These are phyloP conservation scores for Diorhabda sublineata DNA, from an alignment of 1,140 invertebrate genomes.

Conservation along the genomic window DNA sequence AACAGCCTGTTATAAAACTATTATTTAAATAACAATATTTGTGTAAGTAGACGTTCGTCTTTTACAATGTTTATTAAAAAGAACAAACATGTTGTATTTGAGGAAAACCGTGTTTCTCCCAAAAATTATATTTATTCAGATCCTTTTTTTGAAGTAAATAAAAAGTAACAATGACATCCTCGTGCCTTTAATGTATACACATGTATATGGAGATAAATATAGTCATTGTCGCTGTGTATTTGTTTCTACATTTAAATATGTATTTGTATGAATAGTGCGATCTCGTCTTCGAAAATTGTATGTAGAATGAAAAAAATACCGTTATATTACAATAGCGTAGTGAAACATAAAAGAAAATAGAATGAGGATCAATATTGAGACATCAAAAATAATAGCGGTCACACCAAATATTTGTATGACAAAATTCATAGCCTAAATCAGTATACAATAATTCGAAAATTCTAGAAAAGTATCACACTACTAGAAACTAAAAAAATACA, in stretches of 20 bases:
- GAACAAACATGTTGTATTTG: constrained; percentile 22
- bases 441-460: no score
- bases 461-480: no score
- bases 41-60: constrained; percentile 17
- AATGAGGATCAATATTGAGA: no score
- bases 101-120: constrained; percentile 15
- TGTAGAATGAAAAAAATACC: no score
- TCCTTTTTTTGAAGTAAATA: constrained; percentile 21
- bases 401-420: no score
- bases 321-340: no score
- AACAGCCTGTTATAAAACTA: constrained; percentile 8
- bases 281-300: no score
- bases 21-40: constrained; percentile 20
- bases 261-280: constrained; percentile 8
- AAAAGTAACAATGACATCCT: constrained; percentile 21
- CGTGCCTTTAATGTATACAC: constrained; percentile 21
- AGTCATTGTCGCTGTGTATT: constrained; percentile 16
- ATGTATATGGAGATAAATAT: constrained; percentile 18
- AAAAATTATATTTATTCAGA: constrained; percentile 20
- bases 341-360: no score
- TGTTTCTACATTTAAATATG: constrained; percentile 30
- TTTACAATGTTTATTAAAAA: constrained; percentile 26
- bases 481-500: no score
- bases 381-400: no score
- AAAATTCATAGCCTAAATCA: no score